Conservation (phyloP, 2,113 vertebrate genomes). For the Mus pahari region DNA sequence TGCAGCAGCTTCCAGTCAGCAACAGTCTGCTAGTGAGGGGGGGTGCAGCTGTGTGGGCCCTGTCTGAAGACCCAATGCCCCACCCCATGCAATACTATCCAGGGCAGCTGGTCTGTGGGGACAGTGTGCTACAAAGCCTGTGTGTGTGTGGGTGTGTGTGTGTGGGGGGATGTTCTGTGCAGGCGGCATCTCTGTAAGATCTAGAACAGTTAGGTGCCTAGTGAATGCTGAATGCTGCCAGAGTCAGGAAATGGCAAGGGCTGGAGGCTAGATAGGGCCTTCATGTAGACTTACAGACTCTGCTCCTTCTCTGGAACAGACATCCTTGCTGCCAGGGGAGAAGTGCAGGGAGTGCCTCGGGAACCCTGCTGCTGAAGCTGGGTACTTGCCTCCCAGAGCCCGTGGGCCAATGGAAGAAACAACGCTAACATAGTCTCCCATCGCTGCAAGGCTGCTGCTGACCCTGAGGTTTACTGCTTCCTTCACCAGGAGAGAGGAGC, state of each 20-base stretch:
- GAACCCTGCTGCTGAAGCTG: neutral
- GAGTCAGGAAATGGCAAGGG: neutral
- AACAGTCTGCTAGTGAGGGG: too few species aligned
- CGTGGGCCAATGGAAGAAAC: neutral
- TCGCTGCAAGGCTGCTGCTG: neutral
- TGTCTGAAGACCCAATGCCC: neutral
- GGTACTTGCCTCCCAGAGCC: neutral
- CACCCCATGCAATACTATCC: neutral
- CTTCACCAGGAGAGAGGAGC: neutral
- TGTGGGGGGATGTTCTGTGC: neutral
- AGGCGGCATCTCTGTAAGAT: neutral
- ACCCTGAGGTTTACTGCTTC: neutral
- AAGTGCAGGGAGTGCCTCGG: neutral
- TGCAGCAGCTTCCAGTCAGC: neutral
- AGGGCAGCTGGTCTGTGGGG: neutral
- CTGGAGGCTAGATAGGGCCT: neutral
- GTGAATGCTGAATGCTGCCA: neutral
- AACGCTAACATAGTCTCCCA: too few species aligned
- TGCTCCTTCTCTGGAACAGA: neutral
- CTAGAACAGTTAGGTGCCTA: neutral
- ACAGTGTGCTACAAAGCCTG: neutral
- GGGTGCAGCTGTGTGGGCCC: neutral
- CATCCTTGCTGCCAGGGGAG: neutral
- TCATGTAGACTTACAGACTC: too few species aligned
- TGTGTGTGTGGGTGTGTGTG: neutral